A percentile compares a stretch with the other conserved stretches of the same genome.
Evolutionary conservation across 2,113 vertebrate species (phyloP).

Genomic region (Trichechus manatus): DNA sequence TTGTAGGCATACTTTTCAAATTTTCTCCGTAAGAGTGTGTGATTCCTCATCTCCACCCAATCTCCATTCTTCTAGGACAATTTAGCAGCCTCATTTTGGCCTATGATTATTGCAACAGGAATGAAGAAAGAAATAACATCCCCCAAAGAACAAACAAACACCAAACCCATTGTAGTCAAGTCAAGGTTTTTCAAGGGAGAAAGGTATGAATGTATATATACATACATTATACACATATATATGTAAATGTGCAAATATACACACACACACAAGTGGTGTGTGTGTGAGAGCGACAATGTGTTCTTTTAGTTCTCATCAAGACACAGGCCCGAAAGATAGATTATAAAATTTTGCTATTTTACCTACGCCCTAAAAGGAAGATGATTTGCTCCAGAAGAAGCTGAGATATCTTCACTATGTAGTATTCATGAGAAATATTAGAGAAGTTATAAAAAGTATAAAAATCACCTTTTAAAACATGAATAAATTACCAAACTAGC

Average conservation of each 20-base stretch:
- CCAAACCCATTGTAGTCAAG: background rate
- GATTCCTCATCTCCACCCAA: background rate
- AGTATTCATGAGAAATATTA: background rate
- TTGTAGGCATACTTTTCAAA: conserved; percentile 2
- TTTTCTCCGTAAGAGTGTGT: background rate
- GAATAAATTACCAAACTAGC: background rate
- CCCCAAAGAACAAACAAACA: background rate
- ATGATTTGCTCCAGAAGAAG: background rate
- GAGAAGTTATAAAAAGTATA: background rate
- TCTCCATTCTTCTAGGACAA: background rate
- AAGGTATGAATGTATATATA: background rate
- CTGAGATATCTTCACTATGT: background rate
- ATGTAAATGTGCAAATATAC: too few relatives aligned
- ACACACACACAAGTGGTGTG: background rate
- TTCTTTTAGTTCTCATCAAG: background rate
- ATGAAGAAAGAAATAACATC: background rate
- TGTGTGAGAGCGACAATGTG: background rate
- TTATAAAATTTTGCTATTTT: conserved; percentile 1
- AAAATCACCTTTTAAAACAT: background rate
- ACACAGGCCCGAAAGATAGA: background rate
- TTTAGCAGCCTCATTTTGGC: background rate
- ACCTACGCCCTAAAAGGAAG: background rate
- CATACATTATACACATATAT: too few relatives aligned
- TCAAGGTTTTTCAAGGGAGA: background rate
- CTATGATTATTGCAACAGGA: background rate